Percentiles rank a stretch among this genome's conserved stretches.
Evolutionary conservation across 2,113 vertebrate genomes (phyloP).

Genomic region (Notarius lentiginosus): DNA sequence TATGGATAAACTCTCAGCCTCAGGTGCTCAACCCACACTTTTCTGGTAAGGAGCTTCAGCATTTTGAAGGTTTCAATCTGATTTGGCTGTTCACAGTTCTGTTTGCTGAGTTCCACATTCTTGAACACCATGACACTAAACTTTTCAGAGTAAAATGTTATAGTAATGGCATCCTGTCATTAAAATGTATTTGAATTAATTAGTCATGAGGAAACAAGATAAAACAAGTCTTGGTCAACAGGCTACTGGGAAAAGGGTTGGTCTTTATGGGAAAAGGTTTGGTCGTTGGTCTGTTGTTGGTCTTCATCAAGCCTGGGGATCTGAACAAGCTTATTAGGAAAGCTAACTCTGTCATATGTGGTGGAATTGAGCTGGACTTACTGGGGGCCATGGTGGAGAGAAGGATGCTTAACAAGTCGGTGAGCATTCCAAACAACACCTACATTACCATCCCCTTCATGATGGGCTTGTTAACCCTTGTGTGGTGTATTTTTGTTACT

Average conservation of each 20-base stretch:
- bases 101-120: neutral
- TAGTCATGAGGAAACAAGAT: neutral
- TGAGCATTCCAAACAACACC: too few relatives aligned
- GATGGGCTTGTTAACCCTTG: too few relatives aligned
- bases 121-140: neutral
- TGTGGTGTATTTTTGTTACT: too few relatives aligned
- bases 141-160: neutral
- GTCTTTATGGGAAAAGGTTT: too few relatives aligned
- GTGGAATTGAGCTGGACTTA: too few relatives aligned
- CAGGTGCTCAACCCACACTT: neutral
- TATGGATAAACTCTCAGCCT: neutral
- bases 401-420: too few relatives aligned
- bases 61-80: neutral
- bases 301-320: neutral
- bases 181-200: neutral
- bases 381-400: too few relatives aligned
- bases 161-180: neutral
- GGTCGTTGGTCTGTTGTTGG: neutral
- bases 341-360: too few relatives aligned
- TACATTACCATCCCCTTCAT: too few relatives aligned
- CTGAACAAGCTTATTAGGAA: too few relatives aligned
- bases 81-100: neutral
- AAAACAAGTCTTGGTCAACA: neutral
- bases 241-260: neutral
- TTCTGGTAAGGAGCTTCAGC: neutral